phyloP scores from a whole-genome alignment of 2,113 vertebrate genomes.

The Taxidea taxus region DNA sequence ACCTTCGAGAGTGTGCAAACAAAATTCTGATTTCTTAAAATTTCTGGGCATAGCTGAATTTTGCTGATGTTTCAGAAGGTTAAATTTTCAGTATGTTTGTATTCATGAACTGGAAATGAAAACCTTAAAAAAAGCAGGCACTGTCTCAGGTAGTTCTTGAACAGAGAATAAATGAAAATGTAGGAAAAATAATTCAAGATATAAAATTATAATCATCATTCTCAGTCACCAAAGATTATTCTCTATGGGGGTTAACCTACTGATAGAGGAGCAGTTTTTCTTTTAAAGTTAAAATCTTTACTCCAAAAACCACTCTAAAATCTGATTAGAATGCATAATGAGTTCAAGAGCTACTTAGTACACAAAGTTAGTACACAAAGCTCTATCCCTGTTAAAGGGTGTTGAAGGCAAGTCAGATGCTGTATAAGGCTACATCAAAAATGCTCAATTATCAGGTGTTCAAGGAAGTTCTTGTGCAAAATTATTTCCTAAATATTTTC shows the following conservation, averaged over 20 bases:
- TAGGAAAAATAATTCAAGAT: slow-evolving; percentile 18
- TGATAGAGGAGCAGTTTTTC: not conserved
- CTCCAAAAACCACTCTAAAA: slow-evolving; percentile 33
- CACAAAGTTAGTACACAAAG: slow-evolving; percentile 7
- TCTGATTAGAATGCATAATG: slow-evolving; percentile 39
- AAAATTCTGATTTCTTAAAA: slow-evolving; percentile 60
- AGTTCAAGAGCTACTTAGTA: slow-evolving; percentile 2
- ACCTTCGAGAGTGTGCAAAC: slow-evolving; percentile 64
- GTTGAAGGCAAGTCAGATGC: not conserved
- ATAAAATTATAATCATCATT: slow-evolving; percentile 18
- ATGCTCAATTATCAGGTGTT: slow-evolving; percentile 44
- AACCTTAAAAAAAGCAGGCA: not conserved
- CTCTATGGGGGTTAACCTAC: not conserved
- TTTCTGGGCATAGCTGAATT: slow-evolving; percentile 48
- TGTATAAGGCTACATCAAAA: slow-evolving; percentile 29
- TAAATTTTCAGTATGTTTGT: not conserved
- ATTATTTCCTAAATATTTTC: slow-evolving; percentile 50
- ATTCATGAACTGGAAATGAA: not conserved
- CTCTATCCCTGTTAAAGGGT: not conserved
- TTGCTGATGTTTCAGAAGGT: slow-evolving; percentile 48
- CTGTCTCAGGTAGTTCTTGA: not conserved
- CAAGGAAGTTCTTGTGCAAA: not conserved
- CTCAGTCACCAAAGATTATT: not conserved
- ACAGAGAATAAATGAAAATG: slow-evolving; percentile 14
- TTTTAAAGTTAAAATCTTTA: slow-evolving; percentile 3